phyloP scores from a whole-genome alignment of 2,113 vertebrate genomes.

The Piprites chloris region DNA sequence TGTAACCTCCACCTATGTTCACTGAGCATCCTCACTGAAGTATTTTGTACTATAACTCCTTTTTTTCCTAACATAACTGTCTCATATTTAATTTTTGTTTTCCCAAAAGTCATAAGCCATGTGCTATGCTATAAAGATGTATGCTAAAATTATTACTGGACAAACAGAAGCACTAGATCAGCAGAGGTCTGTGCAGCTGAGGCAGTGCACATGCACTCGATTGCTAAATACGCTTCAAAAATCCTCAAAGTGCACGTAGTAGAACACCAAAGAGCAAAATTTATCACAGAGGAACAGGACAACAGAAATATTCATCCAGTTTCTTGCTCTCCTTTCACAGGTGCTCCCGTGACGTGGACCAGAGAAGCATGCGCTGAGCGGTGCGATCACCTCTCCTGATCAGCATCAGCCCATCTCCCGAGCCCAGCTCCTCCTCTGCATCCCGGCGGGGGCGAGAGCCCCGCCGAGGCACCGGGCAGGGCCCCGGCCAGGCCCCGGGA shows the following conservation, averaged over 20 bases:
- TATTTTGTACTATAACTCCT: neutral
- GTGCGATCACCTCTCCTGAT: constrained; percentile 19
- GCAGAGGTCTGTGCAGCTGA: neutral
- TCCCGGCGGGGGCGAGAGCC: neutral
- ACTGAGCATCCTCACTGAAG: neutral
- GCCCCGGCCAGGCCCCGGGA: neutral
- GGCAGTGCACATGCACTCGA: neutral
- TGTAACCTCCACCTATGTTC: neutral
- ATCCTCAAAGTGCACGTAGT: neutral
- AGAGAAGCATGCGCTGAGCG: neutral
- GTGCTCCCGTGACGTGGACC: neutral
- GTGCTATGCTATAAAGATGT: neutral
- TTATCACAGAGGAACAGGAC: neutral
- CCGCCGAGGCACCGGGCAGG: neutral
- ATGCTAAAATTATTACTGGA: neutral
- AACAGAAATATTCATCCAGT: neutral
- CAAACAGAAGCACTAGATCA: neutral
- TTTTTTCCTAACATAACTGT: neutral
- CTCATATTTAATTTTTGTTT: neutral
- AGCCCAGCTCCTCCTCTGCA: constrained; percentile 25
- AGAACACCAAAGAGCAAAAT: neutral
- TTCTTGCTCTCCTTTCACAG: neutral
- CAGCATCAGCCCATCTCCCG: constrained; percentile 56
- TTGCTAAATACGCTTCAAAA: neutral
- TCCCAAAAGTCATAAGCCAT: too few species aligned